These are phyloP conservation scores for Drosophila tani DNA, from an alignment of 1,140 invertebrate genomes.

Conservation along the genomic window DNA sequence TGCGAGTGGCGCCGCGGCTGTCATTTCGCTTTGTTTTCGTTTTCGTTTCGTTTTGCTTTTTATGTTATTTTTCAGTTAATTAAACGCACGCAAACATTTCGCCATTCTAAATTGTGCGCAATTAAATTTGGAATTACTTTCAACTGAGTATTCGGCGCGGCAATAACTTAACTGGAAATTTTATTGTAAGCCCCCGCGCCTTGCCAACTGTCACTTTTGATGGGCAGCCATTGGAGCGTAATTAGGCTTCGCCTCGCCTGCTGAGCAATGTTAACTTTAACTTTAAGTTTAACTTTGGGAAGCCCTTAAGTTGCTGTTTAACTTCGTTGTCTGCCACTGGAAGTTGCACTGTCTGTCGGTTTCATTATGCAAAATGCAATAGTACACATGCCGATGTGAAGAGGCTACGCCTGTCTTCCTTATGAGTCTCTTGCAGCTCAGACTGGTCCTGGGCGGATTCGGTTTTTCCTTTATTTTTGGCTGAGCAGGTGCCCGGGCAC, in stretches of 20 bases:
- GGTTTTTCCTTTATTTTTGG: constrained; percentile 5
- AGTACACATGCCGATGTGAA: constrained; percentile 22
- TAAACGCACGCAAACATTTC: constrained; percentile 81
- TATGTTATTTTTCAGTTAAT: constrained; percentile 80
- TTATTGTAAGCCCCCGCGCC: constrained; percentile 73
- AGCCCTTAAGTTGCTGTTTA: constrained; percentile 65
- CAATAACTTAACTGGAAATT: constrained; percentile 79
- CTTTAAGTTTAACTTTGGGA: constrained; percentile 49
- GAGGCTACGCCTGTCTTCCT: constrained; percentile 32
- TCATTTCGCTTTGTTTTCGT: constrained; percentile 43
- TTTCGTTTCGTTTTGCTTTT: constrained; percentile 48
- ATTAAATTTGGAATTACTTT: constrained; percentile 82
- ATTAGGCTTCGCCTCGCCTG: constrained; percentile 12
- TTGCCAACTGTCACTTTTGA: constrained; percentile 77
- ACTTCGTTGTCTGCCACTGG: constrained; percentile 60
- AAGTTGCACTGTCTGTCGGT: constrained; percentile 66
- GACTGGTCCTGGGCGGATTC: constrained; percentile 2
- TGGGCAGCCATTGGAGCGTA: constrained; percentile 50
- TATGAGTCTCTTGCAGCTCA: constrained; percentile 32
- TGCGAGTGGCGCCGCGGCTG: constrained; percentile 51
- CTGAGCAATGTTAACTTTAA: constrained; percentile 36
- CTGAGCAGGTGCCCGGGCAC: constrained; percentile 9
- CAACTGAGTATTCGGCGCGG: constrained; percentile 66
- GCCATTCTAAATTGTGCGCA: constrained; percentile 79
- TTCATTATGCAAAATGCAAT: constrained; percentile 75